These are phyloP conservation scores for Hyaena hyaena DNA, from an alignment of 2,113 vertebrate species.

Conservation along the genomic window DNA sequence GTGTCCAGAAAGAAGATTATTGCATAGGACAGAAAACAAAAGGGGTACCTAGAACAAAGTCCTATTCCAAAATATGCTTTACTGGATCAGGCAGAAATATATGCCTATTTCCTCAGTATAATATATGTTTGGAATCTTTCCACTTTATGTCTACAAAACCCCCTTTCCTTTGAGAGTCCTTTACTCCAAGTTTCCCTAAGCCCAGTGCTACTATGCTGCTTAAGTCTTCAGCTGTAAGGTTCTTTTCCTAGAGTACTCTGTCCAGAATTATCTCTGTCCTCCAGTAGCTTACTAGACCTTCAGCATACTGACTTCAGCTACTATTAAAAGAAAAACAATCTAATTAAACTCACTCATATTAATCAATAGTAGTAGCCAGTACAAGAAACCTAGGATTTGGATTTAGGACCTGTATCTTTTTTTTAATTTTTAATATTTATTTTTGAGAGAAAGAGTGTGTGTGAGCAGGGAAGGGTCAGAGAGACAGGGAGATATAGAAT, in stretches of 20 bases:
- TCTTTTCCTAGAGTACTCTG: not conserved
- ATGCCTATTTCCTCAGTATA: not conserved
- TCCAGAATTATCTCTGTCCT: not conserved
- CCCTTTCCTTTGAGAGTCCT: not conserved
- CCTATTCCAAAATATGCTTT: not conserved
- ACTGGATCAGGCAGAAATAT: not conserved
- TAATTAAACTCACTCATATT: not conserved
- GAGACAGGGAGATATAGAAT: too few species aligned
- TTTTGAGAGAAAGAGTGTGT: too few species aligned
- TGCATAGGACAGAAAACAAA: not conserved
- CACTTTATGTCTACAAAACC: not conserved
- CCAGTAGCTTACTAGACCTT: not conserved
- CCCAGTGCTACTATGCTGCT: not conserved
- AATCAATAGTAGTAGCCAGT: not conserved
- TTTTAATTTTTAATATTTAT: too few species aligned
- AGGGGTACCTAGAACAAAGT: not conserved
- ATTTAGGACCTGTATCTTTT: not conserved
- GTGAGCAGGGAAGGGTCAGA: too few species aligned
- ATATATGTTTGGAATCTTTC: not conserved
- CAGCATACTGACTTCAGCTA: not conserved
- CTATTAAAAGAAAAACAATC: not conserved
- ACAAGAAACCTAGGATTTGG: not conserved
- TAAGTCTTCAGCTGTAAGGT: not conserved
- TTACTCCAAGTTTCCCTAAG: not conserved
- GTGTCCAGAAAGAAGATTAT: not conserved